Conservation (phyloP, 1,140 invertebrate species). For the Propsilocerus akamusi region DNA sequence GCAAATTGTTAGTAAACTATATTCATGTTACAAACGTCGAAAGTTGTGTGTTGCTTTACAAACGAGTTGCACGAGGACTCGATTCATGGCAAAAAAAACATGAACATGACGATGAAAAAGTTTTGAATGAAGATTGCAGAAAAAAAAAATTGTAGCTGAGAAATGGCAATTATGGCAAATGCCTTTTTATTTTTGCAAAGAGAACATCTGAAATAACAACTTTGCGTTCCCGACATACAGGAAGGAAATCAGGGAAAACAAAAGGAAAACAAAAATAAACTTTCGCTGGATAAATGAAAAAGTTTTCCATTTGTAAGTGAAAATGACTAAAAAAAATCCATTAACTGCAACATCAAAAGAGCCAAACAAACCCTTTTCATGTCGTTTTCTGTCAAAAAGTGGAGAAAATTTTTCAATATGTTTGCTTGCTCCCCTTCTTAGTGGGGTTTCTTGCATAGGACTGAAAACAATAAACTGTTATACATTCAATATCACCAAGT, state of each 20-base stretch:
- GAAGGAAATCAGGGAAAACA: neutral
- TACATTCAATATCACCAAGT: no score
- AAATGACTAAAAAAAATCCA: constrained; percentile 1
- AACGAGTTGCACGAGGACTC: neutral
- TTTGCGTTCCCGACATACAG: neutral
- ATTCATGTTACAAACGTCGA: neutral
- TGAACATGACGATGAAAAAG: neutral
- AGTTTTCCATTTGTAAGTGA: neutral
- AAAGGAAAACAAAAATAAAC: neutral
- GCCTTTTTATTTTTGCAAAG: neutral
- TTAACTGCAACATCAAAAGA: neutral
- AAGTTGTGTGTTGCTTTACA: no score
- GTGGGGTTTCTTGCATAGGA: no score
- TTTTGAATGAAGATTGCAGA: neutral
- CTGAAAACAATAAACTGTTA: no score
- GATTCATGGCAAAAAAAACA: neutral
- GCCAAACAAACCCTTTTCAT: no score
- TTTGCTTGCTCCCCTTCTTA: no score
- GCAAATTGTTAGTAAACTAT: neutral
- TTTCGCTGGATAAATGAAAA: neutral
- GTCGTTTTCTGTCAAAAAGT: no score
- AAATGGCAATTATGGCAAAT: neutral
- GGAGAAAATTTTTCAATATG: no score
- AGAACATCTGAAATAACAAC: constrained; percentile 2
- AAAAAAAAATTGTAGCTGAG: no score